Conservation (phyloP, 2,888 invertebrate genomes). For the Ommatoiulus sabulosus region DNA sequence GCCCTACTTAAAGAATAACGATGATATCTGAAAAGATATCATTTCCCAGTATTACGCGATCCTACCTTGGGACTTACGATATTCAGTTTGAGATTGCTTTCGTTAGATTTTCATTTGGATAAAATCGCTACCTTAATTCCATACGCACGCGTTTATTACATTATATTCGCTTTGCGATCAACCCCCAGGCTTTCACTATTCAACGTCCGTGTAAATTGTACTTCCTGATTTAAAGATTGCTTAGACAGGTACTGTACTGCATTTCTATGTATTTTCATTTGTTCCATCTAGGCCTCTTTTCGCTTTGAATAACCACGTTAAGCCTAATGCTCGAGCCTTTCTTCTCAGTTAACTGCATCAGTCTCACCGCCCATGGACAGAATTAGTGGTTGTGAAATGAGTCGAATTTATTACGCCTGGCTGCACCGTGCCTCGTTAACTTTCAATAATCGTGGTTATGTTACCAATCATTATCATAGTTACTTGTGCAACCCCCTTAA, state of each 20-base stretch:
- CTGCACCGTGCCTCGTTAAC: too few relatives aligned
- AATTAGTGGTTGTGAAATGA: neutral
- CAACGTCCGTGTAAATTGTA: constrained; percentile 3
- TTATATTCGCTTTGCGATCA: neutral
- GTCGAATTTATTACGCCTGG: too few relatives aligned
- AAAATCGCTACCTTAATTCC: neutral
- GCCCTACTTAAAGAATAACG: neutral
- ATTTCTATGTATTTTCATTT: neutral
- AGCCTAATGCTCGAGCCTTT: neutral
- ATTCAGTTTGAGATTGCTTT: neutral
- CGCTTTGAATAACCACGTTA: neutral
- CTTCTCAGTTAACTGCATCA: neutral
- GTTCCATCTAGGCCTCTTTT: neutral
- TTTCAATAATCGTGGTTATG: too few relatives aligned
- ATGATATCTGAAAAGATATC: neutral
- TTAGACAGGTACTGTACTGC: neutral
- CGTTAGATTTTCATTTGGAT: neutral
- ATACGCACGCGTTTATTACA: neutral
- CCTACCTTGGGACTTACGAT: neutral
- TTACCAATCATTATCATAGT: too few relatives aligned
- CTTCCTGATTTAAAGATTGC: neutral
- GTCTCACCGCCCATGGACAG: neutral
- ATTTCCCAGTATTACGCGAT: neutral
- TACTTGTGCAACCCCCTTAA: neutral
- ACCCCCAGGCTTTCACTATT: neutral